These are phyloP conservation scores for Drosophila koepferae DNA, from an alignment of 2,888 invertebrate species.

Conservation along the genomic window DNA sequence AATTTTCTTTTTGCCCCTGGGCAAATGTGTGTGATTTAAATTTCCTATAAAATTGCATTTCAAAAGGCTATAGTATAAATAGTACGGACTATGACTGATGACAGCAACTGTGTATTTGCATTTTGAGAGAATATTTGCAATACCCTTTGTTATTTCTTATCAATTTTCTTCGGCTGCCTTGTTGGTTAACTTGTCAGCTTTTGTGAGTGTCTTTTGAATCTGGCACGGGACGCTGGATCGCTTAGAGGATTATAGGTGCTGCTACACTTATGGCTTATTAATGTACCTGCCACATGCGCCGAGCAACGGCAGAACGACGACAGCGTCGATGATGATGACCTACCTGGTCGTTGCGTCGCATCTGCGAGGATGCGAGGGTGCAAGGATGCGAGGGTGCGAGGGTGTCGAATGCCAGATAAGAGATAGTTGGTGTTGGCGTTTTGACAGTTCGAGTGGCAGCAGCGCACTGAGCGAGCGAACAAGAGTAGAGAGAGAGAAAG, in stretches of 20 bases:
- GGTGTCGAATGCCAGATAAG: conserved; percentile 45
- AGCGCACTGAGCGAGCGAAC: background rate
- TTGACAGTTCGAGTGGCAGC: conserved; percentile 57
- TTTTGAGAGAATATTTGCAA: conserved; percentile 18
- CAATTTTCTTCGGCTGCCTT: conserved; percentile 30
- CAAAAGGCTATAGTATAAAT: background rate
- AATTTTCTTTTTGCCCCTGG: conserved; percentile 20
- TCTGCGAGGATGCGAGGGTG: background rate
- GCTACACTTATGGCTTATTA: conserved; percentile 60
- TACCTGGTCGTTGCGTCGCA: conserved; percentile 10
- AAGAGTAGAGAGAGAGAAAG: background rate
- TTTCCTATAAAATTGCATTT: conserved; percentile 38
- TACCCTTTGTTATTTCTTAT: background rate
- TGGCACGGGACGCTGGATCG: conserved; percentile 3
- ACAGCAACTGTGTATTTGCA: conserved; percentile 24
- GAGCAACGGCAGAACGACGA: conserved; percentile 28
- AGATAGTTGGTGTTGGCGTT: conserved; percentile 59
- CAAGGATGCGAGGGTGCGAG: no score
- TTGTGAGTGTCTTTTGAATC: conserved; percentile 15
- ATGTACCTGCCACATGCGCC: conserved; percentile 57
- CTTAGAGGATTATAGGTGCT: background rate
- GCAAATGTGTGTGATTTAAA: conserved; percentile 45
- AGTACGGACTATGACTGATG: conserved; percentile 21
- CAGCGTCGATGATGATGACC: conserved; percentile 25
- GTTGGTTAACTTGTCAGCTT: conserved; percentile 23